Conservation (phyloP, 1,140 invertebrate genomes). For the Colletes latitarsis region DNA sequence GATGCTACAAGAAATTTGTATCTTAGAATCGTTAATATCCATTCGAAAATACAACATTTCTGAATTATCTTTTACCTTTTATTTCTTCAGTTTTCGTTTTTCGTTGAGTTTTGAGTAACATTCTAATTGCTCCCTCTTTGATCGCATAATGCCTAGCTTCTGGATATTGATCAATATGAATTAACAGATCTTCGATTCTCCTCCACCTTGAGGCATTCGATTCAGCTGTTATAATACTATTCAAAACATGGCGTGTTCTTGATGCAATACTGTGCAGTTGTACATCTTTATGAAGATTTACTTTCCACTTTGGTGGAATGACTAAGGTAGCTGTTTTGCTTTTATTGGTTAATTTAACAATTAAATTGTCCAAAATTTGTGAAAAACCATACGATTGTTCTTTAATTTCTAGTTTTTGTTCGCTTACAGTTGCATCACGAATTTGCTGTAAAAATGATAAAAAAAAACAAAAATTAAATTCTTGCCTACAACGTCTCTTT, state of each 20-base stretch:
- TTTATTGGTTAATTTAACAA: constrained; percentile 71
- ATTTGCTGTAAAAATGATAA: constrained; percentile 1
- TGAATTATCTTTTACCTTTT: constrained; percentile 61
- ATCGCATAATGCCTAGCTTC: constrained; percentile 87
- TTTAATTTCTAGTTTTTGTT: constrained; percentile 38
- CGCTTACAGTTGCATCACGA: background rate
- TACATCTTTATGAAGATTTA: constrained; percentile 70
- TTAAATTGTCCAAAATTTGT: constrained; percentile 71
- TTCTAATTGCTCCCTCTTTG: constrained; percentile 85
- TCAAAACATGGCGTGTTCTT: constrained; percentile 86
- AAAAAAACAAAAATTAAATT: background rate
- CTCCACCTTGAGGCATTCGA: constrained; percentile 82
- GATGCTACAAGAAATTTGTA: constrained; percentile 65
- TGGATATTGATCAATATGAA: constrained; percentile 87
- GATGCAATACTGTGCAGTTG: constrained; percentile 84
- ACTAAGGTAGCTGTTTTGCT: constrained; percentile 61
- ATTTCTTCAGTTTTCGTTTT: constrained; percentile 77
- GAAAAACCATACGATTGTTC: constrained; percentile 69
- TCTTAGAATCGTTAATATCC: constrained; percentile 5
- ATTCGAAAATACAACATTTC: background rate
- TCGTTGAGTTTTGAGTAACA: constrained; percentile 82
- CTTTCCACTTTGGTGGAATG: constrained; percentile 77
- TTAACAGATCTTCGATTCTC: constrained; percentile 85
- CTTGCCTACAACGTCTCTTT: background rate
- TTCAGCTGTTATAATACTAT: constrained; percentile 83